Conservation (phyloP, 2,797 vertebrate species). For the Bucorvus abyssinicus region DNA sequence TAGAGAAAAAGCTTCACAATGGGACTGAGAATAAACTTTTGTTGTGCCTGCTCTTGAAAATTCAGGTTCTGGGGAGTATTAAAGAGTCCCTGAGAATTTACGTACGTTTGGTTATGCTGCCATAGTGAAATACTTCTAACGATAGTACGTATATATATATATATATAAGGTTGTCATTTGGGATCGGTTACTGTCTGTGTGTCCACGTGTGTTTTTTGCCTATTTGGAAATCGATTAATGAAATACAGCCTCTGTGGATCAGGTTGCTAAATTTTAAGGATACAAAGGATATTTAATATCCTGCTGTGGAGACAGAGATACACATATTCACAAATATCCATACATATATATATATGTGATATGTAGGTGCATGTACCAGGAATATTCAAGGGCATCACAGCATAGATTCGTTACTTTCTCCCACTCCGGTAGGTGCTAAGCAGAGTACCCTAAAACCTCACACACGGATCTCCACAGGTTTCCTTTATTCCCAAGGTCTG, state of each 20-base stretch:
- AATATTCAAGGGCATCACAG: not conserved
- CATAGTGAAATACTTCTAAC: not conserved
- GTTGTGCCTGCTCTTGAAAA: not conserved
- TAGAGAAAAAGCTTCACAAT: not conserved
- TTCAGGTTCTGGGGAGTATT: not conserved
- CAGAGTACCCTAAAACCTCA: not conserved
- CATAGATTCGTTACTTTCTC: not conserved
- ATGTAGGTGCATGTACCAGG: not conserved
- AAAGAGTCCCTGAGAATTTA: not conserved
- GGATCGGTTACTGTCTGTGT: not conserved
- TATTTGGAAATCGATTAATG: not conserved
- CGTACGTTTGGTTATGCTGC: not conserved
- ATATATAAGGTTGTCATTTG: not conserved
- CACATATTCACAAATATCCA: not conserved
- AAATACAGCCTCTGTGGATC: not conserved
- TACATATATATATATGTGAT: not conserved
- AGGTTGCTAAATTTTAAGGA: not conserved
- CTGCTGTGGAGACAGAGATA: not conserved
- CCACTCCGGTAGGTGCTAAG: not conserved
- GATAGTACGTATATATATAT: not conserved
- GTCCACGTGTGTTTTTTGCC: accelerated
- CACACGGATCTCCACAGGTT: not conserved
- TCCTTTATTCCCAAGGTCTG: not conserved
- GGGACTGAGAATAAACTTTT: not conserved
- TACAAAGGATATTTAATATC: not conserved